Percentiles rank a stretch among this genome's conserved stretches.
These are phyloP conservation scores for Holothuria leucospilota DNA, from an alignment of 53 echinoderm and acorn worm genomes.

Conservation along the genomic window DNA sequence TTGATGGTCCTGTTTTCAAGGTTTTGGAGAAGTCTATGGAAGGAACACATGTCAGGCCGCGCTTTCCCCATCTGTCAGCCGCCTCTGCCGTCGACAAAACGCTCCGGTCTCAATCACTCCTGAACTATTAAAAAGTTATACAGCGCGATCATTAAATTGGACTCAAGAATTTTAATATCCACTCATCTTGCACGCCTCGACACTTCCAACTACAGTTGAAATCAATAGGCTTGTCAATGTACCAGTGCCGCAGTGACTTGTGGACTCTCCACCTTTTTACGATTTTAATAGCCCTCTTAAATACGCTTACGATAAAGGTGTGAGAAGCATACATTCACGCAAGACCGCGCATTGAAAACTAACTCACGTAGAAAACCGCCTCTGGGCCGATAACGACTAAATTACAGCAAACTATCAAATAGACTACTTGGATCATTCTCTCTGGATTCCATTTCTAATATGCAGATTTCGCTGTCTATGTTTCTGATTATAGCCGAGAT, in stretches of 20 bases:
- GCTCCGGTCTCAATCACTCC: slow-evolving; percentile 15
- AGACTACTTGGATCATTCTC: too few species aligned
- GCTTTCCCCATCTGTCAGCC: slow-evolving; percentile 37
- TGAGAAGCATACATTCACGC: slow-evolving; percentile 35
- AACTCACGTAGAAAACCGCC: slow-evolving; percentile 42
- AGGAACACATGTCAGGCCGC: slow-evolving; percentile 26
- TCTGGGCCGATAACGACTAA: slow-evolving; percentile 27
- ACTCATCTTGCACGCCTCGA: slow-evolving; percentile 41
- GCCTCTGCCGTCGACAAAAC: not conserved
- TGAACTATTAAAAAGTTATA: slow-evolving; percentile 43
- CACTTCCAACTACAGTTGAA: slow-evolving; percentile 42
- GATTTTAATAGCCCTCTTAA: slow-evolving; percentile 38
- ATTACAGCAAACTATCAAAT: slow-evolving; percentile 41
- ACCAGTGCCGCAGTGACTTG: slow-evolving; percentile 43
- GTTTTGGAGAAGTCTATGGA: slow-evolving; percentile 10
- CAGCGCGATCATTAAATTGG: slow-evolving; percentile 47
- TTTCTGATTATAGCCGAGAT: too few species aligned
- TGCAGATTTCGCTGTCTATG: too few species aligned
- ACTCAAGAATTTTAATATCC: slow-evolving; percentile 47
- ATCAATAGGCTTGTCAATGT: slow-evolving; percentile 39
- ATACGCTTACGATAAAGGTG: slow-evolving; percentile 10
- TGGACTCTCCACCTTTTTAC: slow-evolving; percentile 34
- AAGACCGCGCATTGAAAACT: slow-evolving; percentile 37
- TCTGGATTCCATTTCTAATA: too few species aligned
- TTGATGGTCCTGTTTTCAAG: slow-evolving; percentile 28